Conservation (phyloP, 2,888 invertebrate genomes). For the Stenotaenia linearis region DNA sequence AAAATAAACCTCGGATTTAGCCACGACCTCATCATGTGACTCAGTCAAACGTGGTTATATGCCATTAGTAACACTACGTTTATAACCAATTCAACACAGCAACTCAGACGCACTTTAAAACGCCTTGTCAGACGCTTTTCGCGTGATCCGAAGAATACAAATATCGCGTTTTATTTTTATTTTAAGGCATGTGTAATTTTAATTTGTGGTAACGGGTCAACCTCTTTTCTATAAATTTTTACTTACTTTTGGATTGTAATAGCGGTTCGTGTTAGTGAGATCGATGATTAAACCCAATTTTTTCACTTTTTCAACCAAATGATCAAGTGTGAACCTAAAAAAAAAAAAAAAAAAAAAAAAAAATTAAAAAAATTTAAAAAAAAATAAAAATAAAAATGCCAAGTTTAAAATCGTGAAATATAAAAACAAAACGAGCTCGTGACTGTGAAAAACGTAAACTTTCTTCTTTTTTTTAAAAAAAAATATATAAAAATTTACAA, state of each 20-base stretch:
- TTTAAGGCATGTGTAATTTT: constrained; percentile 12
- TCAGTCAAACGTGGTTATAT: background rate
- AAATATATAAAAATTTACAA: background rate
- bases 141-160: background rate
- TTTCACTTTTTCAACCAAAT: constrained; percentile 9
- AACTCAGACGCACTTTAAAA: constrained; percentile 8
- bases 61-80: background rate
- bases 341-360: background rate
- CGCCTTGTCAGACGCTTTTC: background rate
- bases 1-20: background rate
- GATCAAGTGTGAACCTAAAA: constrained; percentile 13
- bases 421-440: background rate
- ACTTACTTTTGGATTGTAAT: constrained; percentile 29
- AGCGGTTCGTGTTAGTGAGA: constrained; percentile 32
- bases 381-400: background rate
- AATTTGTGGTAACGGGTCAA: constrained; percentile 8
- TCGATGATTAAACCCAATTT: constrained; percentile 29
- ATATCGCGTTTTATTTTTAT: constrained; percentile 13
- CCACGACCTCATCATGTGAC: background rate
- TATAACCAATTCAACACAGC: constrained; percentile 2
- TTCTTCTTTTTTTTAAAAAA: background rate
- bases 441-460: background rate
- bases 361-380: background rate
- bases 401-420: background rate
- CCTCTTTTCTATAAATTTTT: background rate